Evolutionary conservation across 2,888 invertebrate genomes (phyloP).

Genomic region (Pollenia labialis): DNA sequence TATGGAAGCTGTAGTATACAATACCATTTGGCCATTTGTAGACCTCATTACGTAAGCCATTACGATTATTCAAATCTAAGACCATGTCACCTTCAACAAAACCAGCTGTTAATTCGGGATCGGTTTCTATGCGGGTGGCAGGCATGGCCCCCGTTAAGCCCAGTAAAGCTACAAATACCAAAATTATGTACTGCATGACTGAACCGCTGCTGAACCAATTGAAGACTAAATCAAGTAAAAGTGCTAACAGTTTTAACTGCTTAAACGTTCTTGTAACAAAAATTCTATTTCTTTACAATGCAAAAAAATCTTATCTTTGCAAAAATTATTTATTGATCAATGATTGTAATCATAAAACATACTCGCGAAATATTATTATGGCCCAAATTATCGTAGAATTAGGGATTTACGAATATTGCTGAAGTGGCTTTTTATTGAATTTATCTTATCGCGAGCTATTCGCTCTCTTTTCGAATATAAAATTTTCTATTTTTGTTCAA

Average conservation of each 20-base stretch:
- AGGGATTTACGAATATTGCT: neutral
- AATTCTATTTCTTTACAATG: neutral
- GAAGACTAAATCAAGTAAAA: conserved; percentile 15
- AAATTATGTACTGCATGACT: conserved; percentile 51
- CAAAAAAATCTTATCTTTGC: neutral
- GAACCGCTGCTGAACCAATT: neutral
- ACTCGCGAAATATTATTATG: conserved; percentile 4
- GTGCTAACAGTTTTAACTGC: neutral
- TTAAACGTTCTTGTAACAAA: neutral
- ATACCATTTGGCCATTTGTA: conserved; percentile 87
- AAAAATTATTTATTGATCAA: conserved; percentile 17
- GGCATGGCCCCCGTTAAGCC: conserved; percentile 43
- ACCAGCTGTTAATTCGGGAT: conserved; percentile 90
- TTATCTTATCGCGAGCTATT: conserved; percentile 36
- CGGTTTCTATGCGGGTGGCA: conserved; percentile 78
- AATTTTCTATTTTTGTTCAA: neutral
- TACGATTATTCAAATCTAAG: conserved; percentile 85
- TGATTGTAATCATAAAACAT: conserved; percentile 17
- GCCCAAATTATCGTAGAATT: neutral
- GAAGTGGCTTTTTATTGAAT: conserved; percentile 11
- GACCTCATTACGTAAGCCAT: conserved; percentile 86
- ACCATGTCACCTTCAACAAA: conserved; percentile 91
- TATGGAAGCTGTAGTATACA: conserved; percentile 87
- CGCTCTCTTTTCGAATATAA: neutral
- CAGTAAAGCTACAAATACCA: conserved; percentile 8